Evolutionary conservation across 92 coral and sea anemone species (phyloP).

Genomic region (Parazoanthus atlanticus): DNA sequence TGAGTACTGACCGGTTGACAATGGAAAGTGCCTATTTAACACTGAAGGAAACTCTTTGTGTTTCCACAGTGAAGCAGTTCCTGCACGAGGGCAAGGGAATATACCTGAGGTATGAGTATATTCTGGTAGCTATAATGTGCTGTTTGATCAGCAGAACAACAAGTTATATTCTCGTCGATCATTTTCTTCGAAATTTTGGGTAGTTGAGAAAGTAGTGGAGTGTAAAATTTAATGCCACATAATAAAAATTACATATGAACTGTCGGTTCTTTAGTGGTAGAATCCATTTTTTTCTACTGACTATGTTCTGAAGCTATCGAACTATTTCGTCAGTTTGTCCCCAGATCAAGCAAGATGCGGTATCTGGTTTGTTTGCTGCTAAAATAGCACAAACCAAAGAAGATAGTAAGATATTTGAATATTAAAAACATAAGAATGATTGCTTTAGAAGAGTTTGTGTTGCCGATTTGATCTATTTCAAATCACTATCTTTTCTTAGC

Average conservation of each 20-base stretch:
- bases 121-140: background rate
- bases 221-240: background rate
- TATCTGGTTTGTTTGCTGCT: background rate
- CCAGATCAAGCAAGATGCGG: no score
- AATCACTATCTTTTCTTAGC: no score
- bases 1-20: background rate
- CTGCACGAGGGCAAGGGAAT: slow-evolving; percentile 40
- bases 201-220: background rate
- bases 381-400: no score
- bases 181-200: no score
- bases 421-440: no score
- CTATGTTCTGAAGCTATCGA: no score
- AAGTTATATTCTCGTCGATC: background rate
- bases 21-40: background rate
- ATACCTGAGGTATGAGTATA: background rate
- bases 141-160: background rate
- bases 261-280: background rate
- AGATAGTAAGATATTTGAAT: no score
- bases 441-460: no score
- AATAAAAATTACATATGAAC: background rate
- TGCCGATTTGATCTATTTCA: no score
- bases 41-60: background rate
- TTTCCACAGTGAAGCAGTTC: slow-evolving; percentile 65
- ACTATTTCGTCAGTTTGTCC: no score
- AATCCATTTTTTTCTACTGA: no score